Evolutionary conservation across 2,113 vertebrate species (phyloP).

Genomic region (Piprites chloris): DNA sequence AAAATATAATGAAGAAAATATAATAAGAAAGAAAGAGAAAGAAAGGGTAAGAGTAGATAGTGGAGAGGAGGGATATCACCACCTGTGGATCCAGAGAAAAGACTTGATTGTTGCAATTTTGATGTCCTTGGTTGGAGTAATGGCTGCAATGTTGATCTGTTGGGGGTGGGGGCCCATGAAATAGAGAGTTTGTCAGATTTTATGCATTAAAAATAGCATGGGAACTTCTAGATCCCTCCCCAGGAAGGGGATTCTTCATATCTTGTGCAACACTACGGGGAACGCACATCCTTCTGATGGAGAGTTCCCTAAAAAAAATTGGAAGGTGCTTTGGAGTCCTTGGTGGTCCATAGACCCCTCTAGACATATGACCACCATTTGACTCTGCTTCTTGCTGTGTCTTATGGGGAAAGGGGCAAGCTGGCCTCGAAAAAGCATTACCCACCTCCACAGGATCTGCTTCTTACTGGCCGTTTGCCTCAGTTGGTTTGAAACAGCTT

Average conservation of each 20-base stretch:
- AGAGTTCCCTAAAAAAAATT: neutral
- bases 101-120: neutral
- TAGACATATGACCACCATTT: neutral
- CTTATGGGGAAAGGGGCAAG: neutral
- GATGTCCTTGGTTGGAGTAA: accelerated
- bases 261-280: accelerated
- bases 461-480: neutral
- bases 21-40: neutral
- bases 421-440: neutral
- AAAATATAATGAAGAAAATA: neutral
- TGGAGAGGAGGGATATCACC: neutral
- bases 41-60: neutral
- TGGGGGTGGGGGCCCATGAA: neutral
- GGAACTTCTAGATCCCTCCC: neutral
- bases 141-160: neutral
- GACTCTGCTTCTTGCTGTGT: neutral
- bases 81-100: neutral
- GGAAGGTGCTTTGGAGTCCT: neutral
- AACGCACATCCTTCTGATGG: no score
- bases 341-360: neutral
- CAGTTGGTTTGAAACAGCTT: neutral
- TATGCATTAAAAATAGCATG: neutral
- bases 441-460: neutral
- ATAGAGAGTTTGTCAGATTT: no score
- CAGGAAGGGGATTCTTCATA: neutral